Evolutionary conservation across 2,888 invertebrate genomes (phyloP).

Genomic region (Psococerastis gibbosa): DNA sequence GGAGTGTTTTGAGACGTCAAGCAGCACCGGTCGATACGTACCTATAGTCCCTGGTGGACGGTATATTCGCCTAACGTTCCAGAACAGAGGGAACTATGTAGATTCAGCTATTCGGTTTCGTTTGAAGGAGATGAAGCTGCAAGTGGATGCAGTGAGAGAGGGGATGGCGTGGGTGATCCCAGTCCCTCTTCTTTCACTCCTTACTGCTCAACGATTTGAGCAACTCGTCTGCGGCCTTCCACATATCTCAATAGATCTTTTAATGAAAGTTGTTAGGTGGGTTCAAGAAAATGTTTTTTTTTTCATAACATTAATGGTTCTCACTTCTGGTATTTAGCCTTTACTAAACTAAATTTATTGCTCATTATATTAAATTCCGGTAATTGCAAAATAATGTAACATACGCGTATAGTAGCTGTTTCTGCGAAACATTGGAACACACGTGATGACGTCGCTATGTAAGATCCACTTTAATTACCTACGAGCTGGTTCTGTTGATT

Average conservation of each 20-base stretch:
- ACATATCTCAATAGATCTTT: conserved; percentile 35
- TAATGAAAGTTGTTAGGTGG: conserved; percentile 41
- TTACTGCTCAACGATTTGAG: conserved; percentile 38
- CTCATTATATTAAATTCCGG: too few relatives aligned
- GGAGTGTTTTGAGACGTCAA: conserved; percentile 40
- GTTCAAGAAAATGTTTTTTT: too few relatives aligned
- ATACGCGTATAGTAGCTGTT: too few relatives aligned
- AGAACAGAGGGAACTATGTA: conserved; percentile 38
- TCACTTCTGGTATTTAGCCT: too few relatives aligned
- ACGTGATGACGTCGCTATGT: too few relatives aligned
- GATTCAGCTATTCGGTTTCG: conserved; percentile 37
- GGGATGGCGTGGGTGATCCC: conserved; percentile 45
- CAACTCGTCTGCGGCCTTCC: conserved; percentile 42
- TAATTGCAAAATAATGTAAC: too few relatives aligned
- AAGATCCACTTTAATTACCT: too few relatives aligned
- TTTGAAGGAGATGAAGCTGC: conserved; percentile 39
- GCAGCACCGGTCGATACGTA: conserved; percentile 36
- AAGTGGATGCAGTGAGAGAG: conserved; percentile 35
- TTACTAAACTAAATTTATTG: too few relatives aligned
- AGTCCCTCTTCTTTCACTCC: conserved; percentile 37
- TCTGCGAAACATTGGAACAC: too few relatives aligned
- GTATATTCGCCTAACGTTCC: conserved; percentile 36
- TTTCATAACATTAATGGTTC: too few relatives aligned
- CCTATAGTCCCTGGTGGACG: conserved; percentile 40
- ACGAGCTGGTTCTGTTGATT: too few relatives aligned